These are phyloP conservation scores for Aleiodes sp. DNA, from an alignment of 1,140 invertebrate genomes.

Conservation along the genomic window DNA sequence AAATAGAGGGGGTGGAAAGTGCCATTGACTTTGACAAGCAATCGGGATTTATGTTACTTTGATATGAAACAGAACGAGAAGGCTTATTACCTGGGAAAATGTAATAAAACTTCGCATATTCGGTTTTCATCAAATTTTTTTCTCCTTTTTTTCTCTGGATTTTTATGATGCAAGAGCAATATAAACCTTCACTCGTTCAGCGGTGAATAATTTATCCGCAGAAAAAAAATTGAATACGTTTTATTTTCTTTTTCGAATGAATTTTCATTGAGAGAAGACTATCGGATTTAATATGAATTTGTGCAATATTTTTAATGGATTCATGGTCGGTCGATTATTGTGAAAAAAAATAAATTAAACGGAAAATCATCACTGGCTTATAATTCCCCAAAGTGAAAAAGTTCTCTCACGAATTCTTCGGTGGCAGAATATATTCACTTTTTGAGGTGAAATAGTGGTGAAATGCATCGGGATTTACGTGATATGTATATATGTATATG, in stretches of 20 bases:
- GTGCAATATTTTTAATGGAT: conserved; percentile 14
- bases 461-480: background rate
- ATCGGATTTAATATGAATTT: no score
- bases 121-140: no score
- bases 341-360: no score
- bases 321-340: background rate
- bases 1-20: background rate
- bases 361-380: background rate
- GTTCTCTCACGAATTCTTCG: background rate
- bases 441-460: background rate
- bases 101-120: no score
- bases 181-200: no score
- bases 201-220: no score
- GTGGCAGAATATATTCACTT: background rate
- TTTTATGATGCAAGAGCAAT: no score
- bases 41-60: background rate
- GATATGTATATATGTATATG: no score
- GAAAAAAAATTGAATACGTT: background rate
- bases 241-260: background rate
- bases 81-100: background rate
- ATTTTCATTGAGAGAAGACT: background rate
- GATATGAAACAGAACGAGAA: background rate
- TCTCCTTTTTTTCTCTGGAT: no score
- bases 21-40: background rate
- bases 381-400: conserved; percentile 1